Conservation (phyloP, 2,113 vertebrate species). For the Scalopus aquaticus region DNA sequence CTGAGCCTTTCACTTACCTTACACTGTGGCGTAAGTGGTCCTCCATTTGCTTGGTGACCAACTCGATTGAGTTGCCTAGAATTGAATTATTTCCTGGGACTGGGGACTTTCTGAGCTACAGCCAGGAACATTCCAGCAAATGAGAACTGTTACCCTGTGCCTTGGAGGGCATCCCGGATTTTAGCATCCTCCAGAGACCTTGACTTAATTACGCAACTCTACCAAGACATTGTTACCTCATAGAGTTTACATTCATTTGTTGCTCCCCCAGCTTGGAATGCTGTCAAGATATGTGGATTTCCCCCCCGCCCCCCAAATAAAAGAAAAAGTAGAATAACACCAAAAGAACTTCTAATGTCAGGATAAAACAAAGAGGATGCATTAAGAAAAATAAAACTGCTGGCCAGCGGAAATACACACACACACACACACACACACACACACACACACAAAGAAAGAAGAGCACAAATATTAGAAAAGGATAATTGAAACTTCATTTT, state of each 20-base stretch:
- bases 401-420: neutral
- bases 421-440: too few relatives aligned
- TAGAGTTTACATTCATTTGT: neutral
- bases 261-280: neutral
- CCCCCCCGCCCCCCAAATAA: neutral
- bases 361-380: neutral
- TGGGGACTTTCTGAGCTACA: neutral
- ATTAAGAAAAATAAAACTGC: neutral
- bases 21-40: neutral
- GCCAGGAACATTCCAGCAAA: too few relatives aligned
- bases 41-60: neutral
- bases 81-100: neutral
- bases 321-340: neutral
- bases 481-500: neutral
- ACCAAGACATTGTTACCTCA: neutral
- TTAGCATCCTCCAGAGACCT: neutral
- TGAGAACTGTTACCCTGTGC: neutral
- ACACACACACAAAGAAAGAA: neutral
- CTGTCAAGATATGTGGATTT: neutral
- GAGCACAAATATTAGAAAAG: neutral
- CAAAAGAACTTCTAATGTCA: neutral
- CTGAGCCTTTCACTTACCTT: too few relatives aligned
- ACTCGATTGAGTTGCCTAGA: neutral
- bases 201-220: neutral
- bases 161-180: neutral